A percentile compares a stretch with the other conserved stretches of the same genome.
Conservation (phyloP, 2,797 vertebrate genomes). For the Xiphophorus birchmanni region DNA sequence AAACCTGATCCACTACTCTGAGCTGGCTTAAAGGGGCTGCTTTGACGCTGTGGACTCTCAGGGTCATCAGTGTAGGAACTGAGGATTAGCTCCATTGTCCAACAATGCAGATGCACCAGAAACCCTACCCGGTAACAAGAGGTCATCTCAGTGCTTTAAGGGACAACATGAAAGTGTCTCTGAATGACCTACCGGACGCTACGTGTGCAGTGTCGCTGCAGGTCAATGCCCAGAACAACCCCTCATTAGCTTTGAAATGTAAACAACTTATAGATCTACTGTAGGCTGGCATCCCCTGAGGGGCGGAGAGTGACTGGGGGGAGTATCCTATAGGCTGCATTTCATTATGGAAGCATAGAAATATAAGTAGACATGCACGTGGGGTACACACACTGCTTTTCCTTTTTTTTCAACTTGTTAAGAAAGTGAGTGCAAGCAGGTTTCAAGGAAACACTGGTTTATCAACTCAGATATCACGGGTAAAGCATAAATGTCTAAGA, state of each 20-base stretch:
- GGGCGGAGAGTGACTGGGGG: not conserved
- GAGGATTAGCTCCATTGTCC: constrained; percentile 28
- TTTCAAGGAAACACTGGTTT: too few relatives aligned
- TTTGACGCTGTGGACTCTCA: constrained; percentile 24
- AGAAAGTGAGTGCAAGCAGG: too few relatives aligned
- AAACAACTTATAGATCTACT: constrained; percentile 27
- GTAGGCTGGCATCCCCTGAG: not conserved
- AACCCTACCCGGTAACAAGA: constrained; percentile 38
- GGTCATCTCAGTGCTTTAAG: not conserved
- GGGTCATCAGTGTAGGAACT: constrained; percentile 12
- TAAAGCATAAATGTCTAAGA: too few relatives aligned
- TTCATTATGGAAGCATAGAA: too few relatives aligned
- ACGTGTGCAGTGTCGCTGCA: not conserved
- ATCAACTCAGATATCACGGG: too few relatives aligned
- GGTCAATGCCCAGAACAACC: constrained; percentile 12
- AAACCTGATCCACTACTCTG: constrained; percentile 35
- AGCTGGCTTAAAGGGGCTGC: not conserved
- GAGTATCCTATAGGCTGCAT: too few relatives aligned
- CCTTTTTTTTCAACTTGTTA: too few relatives aligned
- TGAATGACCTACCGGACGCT: not conserved
- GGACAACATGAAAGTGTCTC: constrained; percentile 2
- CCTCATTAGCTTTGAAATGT: constrained; percentile 10
- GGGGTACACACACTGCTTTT: too few relatives aligned
- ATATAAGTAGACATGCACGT: too few relatives aligned
- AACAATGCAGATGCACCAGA: not conserved